Base-by-base conservation (phyloP, 2,888 invertebrate species). In the Diadegma fenestrale region DNA sequence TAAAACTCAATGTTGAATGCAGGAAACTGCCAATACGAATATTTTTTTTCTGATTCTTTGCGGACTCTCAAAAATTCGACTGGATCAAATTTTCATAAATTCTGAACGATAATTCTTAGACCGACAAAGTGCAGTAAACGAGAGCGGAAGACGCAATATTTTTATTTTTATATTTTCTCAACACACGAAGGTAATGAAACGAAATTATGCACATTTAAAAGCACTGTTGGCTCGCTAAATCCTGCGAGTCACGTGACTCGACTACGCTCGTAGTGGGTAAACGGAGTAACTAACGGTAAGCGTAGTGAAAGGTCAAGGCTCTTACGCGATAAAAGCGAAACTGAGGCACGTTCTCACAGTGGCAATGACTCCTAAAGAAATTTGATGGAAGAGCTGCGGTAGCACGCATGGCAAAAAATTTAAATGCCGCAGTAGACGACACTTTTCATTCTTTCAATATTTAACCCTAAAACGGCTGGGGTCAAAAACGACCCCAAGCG, bases 261-360 rank as follows among this genome's bases (percentile, higher is more conserved):
- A 41, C 41, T 43, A 54, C 73, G 43, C 61, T 43, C 73, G 43
- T 43, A 58, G 61, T 43, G 45, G 30, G 51, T 71, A 58, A 41
- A 33, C 54, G 61, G 78, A 45, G 69, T 66, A 77, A 54, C 82
- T 77, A 82, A 82, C 82, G 77, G 82, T 77, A 77, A 77, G 71
- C 30, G 69, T 82, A 77, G 82, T 77, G 69, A 48, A 77, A 82
- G 82, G 82, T 82, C 82, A 82, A 82, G 77, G 82, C 68, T 77
- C 41, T 19, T 7, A 48, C 19, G 54, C 19, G 54, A 63, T 48
- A 75, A 81, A 77, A 80, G 58, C 54, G 45, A 75, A 69, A 81
- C 68, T 68, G 73, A 41, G 51, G 43, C 12, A 22, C 22, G 26
- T 58, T 43, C 17, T 48, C 30, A 45, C 45, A 37, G 63, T 43